Conservation (phyloP, 2,113 vertebrate genomes). For the Arizona elegans region DNA sequence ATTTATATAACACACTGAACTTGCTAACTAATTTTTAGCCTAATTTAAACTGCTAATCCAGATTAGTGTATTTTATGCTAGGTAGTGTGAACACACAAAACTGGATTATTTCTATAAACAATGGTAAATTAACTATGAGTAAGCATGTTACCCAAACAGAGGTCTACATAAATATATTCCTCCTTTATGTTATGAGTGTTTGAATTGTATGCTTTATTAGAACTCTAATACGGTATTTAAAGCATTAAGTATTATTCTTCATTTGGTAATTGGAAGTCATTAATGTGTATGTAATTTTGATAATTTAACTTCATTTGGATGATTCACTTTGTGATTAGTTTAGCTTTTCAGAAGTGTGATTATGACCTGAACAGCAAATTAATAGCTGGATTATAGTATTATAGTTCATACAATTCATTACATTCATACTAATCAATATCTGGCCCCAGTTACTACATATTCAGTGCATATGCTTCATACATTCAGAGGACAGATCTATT, state of each 20-base stretch:
- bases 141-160: not conserved
- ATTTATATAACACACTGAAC: not conserved
- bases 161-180: not conserved
- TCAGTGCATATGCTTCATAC: slow-evolving; percentile 68
- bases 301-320: slow-evolving; percentile 71
- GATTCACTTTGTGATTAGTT: slow-evolving; percentile 66
- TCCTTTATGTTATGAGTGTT: not conserved
- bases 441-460: slow-evolving; percentile 67
- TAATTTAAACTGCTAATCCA: not conserved
- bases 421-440: slow-evolving; percentile 72
- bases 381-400: slow-evolving; percentile 74
- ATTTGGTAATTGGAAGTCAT: slow-evolving; percentile 61
- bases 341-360: slow-evolving; percentile 71
- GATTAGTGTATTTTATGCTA: not conserved
- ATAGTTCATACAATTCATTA: slow-evolving; percentile 77
- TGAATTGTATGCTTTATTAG: slow-evolving; percentile 6
- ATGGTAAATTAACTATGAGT: not conserved
- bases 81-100: not conserved
- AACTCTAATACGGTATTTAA: slow-evolving; percentile 45
- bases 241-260: slow-evolving; percentile 59
- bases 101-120: not conserved
- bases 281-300: slow-evolving; percentile 70
- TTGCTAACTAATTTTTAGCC: not conserved
- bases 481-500: slow-evolving; percentile 67
- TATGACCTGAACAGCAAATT: slow-evolving; percentile 74